phyloP scores from a whole-genome alignment of 2,113 vertebrate species.

The Chunga burmeisteri region DNA sequence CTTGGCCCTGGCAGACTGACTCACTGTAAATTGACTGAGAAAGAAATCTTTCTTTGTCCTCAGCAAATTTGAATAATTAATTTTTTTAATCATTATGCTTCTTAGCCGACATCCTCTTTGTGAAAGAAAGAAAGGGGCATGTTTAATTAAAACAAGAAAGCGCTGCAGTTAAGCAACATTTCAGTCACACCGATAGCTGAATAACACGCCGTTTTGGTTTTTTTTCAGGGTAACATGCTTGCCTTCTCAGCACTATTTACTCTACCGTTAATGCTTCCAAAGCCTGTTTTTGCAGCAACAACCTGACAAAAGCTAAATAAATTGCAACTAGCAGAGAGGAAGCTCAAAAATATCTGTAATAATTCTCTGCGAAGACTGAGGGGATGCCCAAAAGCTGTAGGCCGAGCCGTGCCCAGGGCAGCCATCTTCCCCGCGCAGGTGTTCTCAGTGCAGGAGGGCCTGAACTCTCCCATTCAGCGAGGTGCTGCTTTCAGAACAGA shows the following conservation, averaged over 20 bases:
- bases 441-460: not conserved
- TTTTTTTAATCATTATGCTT: conserved; percentile 9
- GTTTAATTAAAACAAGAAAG: conserved; percentile 62
- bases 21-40: not conserved
- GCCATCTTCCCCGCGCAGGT: not conserved
- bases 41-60: conserved; percentile 22
- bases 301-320: conserved; percentile 42
- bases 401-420: not conserved
- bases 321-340: conserved; percentile 44
- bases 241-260: conserved; percentile 1
- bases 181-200: conserved; percentile 3
- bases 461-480: not conserved
- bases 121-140: conserved; percentile 13
- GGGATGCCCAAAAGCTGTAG: not conserved
- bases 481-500: not conserved
- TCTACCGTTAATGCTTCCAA: not conserved
- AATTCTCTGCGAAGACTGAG: not conserved
- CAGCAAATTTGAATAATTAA: conserved; percentile 36
- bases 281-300: conserved; percentile 13
- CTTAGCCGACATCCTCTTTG: not conserved
- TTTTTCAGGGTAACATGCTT: not conserved
- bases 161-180: conserved; percentile 27
- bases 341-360: not conserved
- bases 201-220: not conserved
- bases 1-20: not conserved